Evolutionary conservation across 2,888 invertebrate species (phyloP).

Genomic region (Frankliniella intonsa): DNA sequence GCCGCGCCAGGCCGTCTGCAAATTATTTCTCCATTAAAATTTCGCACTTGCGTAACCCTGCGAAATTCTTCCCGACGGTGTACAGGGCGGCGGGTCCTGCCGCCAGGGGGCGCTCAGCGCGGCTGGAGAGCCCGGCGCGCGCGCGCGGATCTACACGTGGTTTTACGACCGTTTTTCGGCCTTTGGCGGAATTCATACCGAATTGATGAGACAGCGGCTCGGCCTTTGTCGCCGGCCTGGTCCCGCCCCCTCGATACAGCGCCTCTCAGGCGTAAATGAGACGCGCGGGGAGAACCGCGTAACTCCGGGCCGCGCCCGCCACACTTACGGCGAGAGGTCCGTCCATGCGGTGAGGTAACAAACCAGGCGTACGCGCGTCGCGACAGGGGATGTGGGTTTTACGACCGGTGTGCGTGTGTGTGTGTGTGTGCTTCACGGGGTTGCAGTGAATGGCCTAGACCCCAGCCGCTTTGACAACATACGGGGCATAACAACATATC

Average conservation of each 20-base stretch:
- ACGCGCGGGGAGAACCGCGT: too few species aligned
- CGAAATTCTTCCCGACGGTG: too few species aligned
- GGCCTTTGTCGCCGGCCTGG: background rate
- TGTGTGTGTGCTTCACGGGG: background rate
- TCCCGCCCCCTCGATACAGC: background rate
- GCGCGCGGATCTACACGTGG: too few species aligned
- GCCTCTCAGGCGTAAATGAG: constrained; percentile 23
- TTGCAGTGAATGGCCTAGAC: background rate
- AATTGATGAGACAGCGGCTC: background rate
- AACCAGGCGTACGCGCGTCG: too few species aligned
- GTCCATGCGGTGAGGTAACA: too few species aligned
- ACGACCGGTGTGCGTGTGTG: background rate
- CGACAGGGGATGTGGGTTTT: too few species aligned
- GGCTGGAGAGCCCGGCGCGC: background rate
- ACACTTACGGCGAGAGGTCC: too few species aligned
- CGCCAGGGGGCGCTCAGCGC: background rate
- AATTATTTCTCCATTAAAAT: background rate
- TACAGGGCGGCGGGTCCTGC: background rate
- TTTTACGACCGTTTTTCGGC: background rate
- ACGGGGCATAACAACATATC: background rate
- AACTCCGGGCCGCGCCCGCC: too few species aligned
- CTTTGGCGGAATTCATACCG: constrained; percentile 6
- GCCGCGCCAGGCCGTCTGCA: background rate
- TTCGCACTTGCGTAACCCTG: background rate
- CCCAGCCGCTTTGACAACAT: too few species aligned